Percentiles rank a stretch among this genome's conserved stretches.
These are phyloP conservation scores for Lepeophtheirus nordmannii DNA, from an alignment of 2,888 invertebrate genomes.

Conservation along the genomic window DNA sequence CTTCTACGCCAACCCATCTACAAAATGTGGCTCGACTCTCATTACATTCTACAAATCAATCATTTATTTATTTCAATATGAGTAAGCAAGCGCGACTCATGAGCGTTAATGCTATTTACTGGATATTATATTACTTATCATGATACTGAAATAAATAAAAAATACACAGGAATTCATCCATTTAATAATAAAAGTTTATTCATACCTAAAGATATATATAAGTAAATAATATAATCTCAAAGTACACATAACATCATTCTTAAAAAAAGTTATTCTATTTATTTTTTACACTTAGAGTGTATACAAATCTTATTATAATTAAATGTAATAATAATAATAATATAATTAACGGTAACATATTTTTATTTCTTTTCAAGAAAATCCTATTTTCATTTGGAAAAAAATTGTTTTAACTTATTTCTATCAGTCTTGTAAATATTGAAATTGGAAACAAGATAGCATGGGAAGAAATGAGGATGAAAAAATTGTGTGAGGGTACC, in stretches of 20 bases:
- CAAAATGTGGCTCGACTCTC: too few relatives aligned
- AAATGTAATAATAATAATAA: neutral
- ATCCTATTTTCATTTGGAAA: neutral
- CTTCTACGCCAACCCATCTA: too few relatives aligned
- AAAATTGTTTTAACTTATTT: neutral
- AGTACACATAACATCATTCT: neutral
- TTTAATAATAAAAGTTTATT: neutral
- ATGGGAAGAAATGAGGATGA: neutral
- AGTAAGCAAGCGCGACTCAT: too few relatives aligned
- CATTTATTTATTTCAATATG: too few relatives aligned
- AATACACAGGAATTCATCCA: neutral
- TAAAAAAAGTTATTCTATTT: conserved; percentile 5
- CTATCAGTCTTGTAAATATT: conserved; percentile 6
- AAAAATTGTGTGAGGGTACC: neutral
- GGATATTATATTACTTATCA: too few relatives aligned
- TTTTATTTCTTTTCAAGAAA: neutral
- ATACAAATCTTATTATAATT: neutral
- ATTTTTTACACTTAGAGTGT: conserved; percentile 2
- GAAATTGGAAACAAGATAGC: neutral
- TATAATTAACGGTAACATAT: neutral
- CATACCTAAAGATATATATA: neutral
- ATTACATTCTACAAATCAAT: too few relatives aligned
- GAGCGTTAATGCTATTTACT: too few relatives aligned
- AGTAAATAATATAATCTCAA: neutral
- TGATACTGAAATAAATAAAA: neutral